Base-by-base conservation (phyloP, 2,888 invertebrate species). In the Horisme vitalbata region DNA sequence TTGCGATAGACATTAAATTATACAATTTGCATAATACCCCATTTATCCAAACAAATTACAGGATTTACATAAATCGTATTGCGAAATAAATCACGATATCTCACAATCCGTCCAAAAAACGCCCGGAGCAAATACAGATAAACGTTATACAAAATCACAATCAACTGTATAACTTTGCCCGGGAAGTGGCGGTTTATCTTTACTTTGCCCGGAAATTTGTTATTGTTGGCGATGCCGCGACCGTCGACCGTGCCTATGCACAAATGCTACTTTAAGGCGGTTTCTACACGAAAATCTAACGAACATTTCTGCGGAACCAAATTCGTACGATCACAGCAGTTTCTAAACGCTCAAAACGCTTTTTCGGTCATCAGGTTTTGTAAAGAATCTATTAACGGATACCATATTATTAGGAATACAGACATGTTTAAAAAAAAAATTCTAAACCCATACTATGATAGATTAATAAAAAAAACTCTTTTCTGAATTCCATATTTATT, bases 181-280 rank as follows among this genome's bases (percentile, higher is more conserved):
- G 50, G 37, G 31, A 53, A 45, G 30, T 41, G 30, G 28, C 23
- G 51, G 55, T 61, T 65, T 69, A 69, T 66, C 63, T 68, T 41
- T 48, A 47, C 55, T 61, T 50, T 45, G 52, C 52, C 52, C 56
- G 61, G 46, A 45, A 63, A 63, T 66, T 65, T 59, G 61, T 63
- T 69, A 65, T 68, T 63, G 61, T 61, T 62, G 53, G 41, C 50
- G n/a, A n/a, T n/a, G n/a, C n/a, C n/a, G n/a, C n/a, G 27, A 11
- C 23, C 43, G 23, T 41, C 45, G 32, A 23, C 31, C 18, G 41
- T 46, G 37, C 12, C 41, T 45, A 9, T 31, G 41, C 31, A 45
- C 34, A 35, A 50, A 33, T 31, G 30, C 32, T 41, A n/a, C 7
- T 14, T 31, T 9, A 41, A 23, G 32, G 10, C 9, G 9, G 11